Conservation (phyloP, 1,140 invertebrate genomes). For the Mamestra configurata region DNA sequence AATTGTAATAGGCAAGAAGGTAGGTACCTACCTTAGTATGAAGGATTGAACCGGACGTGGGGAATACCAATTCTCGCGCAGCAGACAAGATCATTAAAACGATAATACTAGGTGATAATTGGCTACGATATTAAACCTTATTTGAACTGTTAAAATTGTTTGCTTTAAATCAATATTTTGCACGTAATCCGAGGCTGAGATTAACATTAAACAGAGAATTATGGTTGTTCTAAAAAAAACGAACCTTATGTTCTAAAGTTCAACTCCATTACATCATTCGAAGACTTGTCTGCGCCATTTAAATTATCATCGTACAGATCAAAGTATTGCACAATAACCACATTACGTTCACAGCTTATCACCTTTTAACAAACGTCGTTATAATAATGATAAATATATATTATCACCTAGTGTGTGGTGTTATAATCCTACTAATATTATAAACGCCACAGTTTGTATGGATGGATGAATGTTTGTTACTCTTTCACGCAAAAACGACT, state of each 20-base stretch:
- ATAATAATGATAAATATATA: background rate
- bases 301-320: background rate
- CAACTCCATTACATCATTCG: background rate
- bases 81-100: background rate
- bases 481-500: too few species aligned
- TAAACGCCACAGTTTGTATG: too few species aligned
- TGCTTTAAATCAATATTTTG: slow-evolving; percentile 2
- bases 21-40: background rate
- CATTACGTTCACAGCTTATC: background rate
- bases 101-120: slow-evolving; percentile 16
- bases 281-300: background rate
- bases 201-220: background rate
- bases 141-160: slow-evolving; percentile 16
- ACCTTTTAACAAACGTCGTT: slow-evolving; percentile 4
- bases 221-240: background rate
- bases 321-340: background rate
- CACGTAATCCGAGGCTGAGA: background rate
- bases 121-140: background rate
- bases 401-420: background rate
- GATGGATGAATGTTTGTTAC: too few species aligned
- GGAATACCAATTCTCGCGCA: slow-evolving; percentile 53
- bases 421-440: too few species aligned
- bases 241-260: background rate
- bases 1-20: slow-evolving; percentile 16
- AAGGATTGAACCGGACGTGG: slow-evolving; percentile 52